Base-by-base conservation (phyloP, 1,140 invertebrate species). In the Heliconius congener region DNA sequence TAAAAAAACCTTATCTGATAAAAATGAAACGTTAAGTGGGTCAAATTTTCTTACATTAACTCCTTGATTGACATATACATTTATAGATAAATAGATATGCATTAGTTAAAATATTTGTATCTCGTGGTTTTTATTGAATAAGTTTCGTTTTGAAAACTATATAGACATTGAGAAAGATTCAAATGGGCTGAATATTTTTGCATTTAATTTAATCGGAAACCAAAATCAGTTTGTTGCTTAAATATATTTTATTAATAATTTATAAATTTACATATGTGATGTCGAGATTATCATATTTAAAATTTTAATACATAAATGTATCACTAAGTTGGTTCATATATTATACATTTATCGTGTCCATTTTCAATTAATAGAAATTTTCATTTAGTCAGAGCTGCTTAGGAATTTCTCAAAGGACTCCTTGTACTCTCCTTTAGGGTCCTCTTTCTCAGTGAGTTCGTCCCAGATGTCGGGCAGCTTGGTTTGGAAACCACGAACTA, bases 241-340 rank as follows among this genome's bases (percentile, higher is more conserved):
- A 30, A 30, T 30, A 30, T 30, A 3, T 66, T 27, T 66, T 71
- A 82, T 79, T 92, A 90, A 50, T 92, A 84, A 8, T 75, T 66
- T 4, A 66, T 16, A 30, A 23, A 23, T 66, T 66, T 16, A 66
- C 27, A 46, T 3, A 66, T 66, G 60, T 66, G 60, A 66, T 66
- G 60, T 30, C 27, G 60, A 66, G 0, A 30, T 66, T 66, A 66
- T 66, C 1, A 66, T 66, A 18, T 30, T 16, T 30, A 1, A 30
- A 30, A 27, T 18, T 30, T 66, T 16, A 66, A 11, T 66, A 66
- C 60, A 30, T 30, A 11, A 66, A 66, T 16, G 30, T 79, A 0
- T 57, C 66, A 27, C 71, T 46, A 0, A 87, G 50, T 19, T 19
- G 50, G 19, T 52, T 19, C 18, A 46, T 16, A 46, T 52, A 52